phyloP scores from a whole-genome alignment of 2,888 invertebrate genomes.

The Nipponacmea schrenckii region DNA sequence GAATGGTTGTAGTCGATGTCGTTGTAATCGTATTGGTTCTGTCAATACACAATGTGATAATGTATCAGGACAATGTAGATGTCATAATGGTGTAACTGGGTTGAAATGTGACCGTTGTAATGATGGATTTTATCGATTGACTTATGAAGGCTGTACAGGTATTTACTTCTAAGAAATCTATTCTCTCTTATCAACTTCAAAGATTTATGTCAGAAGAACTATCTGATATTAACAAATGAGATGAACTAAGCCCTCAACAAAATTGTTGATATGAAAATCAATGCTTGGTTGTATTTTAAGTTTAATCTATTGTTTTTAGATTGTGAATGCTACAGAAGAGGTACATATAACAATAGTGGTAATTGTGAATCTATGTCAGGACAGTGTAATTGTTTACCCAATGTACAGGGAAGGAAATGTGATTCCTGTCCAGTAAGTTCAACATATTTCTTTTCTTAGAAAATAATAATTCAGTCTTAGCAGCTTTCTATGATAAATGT shows the following conservation, averaged over 20 bases:
- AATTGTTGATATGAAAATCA: not conserved
- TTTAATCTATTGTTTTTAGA: slow-evolving; percentile 60
- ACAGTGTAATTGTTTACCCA: slow-evolving; percentile 70
- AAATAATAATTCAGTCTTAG: too few species aligned
- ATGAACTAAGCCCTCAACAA: too few species aligned
- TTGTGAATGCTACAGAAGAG: slow-evolving; percentile 82
- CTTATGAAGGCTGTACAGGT: slow-evolving; percentile 56
- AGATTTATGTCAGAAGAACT: too few species aligned
- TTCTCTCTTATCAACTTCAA: too few species aligned
- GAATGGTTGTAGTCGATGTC: slow-evolving; percentile 80
- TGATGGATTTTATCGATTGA: slow-evolving; percentile 72
- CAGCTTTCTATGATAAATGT: too few species aligned
- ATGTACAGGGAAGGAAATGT: slow-evolving; percentile 89
- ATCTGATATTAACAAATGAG: too few species aligned
- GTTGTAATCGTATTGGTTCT: slow-evolving; percentile 81
- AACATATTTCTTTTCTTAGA: not conserved
- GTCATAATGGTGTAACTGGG: slow-evolving; percentile 78
- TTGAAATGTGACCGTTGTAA: slow-evolving; percentile 84
- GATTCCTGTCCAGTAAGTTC: slow-evolving; percentile 76
- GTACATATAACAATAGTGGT: slow-evolving; percentile 74
- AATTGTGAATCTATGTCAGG: slow-evolving; percentile 77
- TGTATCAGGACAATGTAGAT: slow-evolving; percentile 83
- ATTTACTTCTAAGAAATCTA: slow-evolving; percentile 23
- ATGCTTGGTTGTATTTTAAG: slow-evolving; percentile 2
- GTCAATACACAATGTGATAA: slow-evolving; percentile 70